Conservation (phyloP, 2,888 invertebrate species). For the Chouioia cunea region DNA sequence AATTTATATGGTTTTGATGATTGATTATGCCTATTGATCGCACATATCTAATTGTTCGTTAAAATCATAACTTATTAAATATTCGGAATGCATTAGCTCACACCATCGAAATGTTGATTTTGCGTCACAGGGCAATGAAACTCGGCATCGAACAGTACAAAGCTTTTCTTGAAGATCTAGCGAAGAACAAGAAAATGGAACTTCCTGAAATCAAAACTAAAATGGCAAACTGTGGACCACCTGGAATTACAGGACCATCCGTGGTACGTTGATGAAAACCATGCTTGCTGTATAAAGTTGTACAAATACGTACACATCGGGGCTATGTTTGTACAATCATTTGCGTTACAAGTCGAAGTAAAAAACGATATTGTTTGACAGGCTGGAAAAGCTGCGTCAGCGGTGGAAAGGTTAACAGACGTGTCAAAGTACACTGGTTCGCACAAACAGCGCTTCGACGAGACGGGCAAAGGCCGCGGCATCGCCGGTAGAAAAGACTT, state of each 20-base stretch:
- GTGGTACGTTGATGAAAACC: conserved; percentile 69
- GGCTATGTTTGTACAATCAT: too few species aligned
- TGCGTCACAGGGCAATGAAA: conserved; percentile 72
- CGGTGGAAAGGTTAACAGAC: conserved; percentile 85
- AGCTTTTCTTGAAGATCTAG: conserved; percentile 87
- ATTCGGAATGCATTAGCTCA: too few species aligned
- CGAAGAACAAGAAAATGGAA: conserved; percentile 86
- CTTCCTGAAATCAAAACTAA: conserved; percentile 84
- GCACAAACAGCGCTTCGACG: conserved; percentile 88
- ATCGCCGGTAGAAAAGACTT: conserved; percentile 85
- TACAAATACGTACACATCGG: too few species aligned
- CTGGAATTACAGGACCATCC: conserved; percentile 76
- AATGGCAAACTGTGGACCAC: conserved; percentile 83
- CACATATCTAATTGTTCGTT: too few species aligned
- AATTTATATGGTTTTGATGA: too few species aligned
- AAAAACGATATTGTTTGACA: conserved; percentile 56
- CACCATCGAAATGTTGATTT: too few species aligned
- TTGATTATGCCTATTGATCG: too few species aligned
- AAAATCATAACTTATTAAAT: too few species aligned
- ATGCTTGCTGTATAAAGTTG: too few species aligned
- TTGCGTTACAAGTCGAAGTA: too few species aligned
- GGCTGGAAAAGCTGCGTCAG: conserved; percentile 66
- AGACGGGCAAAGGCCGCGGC: conserved; percentile 87
- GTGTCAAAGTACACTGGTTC: conserved; percentile 90
- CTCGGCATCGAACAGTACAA: conserved; percentile 83